Evolutionary conservation across 2,113 vertebrate genomes (phyloP).

Genomic region (Onychostoma macrolepis): DNA sequence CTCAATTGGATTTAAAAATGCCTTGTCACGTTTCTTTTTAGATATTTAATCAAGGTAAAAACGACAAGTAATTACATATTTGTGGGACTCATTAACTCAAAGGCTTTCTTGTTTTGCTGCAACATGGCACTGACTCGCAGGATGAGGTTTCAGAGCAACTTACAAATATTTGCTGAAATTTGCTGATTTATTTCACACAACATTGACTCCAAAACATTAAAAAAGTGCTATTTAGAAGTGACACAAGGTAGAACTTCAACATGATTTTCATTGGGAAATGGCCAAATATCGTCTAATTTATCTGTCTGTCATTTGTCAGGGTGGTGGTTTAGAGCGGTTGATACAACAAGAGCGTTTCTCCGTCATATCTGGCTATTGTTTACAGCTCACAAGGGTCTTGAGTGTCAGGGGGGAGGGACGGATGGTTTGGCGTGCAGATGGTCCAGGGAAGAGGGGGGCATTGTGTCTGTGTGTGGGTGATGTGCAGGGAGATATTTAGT

Average conservation of each 20-base stretch:
- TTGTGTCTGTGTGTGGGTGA: conserved; percentile 40
- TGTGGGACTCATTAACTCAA: too few relatives aligned
- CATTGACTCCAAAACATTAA: not conserved
- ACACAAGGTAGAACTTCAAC: not conserved
- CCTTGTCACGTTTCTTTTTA: not conserved
- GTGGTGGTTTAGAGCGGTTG: not conserved
- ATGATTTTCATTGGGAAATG: not conserved
- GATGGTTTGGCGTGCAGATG: conserved; percentile 52
- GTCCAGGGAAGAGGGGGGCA: conserved; percentile 42
- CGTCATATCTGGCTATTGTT: conserved; percentile 39
- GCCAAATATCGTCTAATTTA: not conserved
- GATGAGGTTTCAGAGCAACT: not conserved
- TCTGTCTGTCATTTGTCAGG: not conserved
- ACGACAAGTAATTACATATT: not conserved
- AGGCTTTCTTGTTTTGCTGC: not conserved
- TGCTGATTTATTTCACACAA: not conserved
- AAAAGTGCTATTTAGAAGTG: not conserved
- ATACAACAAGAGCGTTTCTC: not conserved
- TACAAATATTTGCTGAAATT: not conserved
- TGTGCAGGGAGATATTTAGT: conserved; percentile 48
- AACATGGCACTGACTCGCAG: not conserved
- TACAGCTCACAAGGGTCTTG: conserved; percentile 33
- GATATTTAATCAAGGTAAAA: not conserved
- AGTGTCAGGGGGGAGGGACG: conserved; percentile 29
- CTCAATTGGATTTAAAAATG: not conserved